phyloP scores from a whole-genome alignment of 1,140 invertebrate species.

The Holcopasites calliopsidis region DNA sequence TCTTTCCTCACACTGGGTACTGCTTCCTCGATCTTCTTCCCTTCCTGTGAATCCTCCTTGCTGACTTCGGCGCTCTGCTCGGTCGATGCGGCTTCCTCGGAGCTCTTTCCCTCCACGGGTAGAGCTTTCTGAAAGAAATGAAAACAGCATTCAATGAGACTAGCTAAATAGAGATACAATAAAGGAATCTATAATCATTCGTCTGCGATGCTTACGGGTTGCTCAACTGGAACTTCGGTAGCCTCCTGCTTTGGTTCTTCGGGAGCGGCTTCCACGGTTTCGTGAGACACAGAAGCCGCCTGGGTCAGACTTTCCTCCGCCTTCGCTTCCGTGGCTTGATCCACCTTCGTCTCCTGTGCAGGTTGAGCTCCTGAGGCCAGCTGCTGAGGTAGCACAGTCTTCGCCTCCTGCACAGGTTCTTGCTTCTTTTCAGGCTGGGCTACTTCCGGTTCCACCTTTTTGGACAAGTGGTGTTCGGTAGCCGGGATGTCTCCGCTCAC shows the following conservation, averaged over 20 bases:
- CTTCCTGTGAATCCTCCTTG: conserved; percentile 52
- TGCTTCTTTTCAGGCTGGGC: conserved; percentile 16
- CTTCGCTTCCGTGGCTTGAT: conserved; percentile 12
- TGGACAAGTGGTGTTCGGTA: conserved; percentile 19
- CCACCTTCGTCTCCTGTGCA: conserved; percentile 11
- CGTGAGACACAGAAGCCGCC: conserved; percentile 51
- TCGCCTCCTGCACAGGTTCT: conserved; percentile 5
- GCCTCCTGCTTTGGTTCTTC: conserved; percentile 17
- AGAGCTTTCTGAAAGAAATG: conserved; percentile 4
- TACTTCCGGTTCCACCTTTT: conserved; percentile 10
- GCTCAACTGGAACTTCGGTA: not conserved
- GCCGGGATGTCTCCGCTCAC: not conserved
- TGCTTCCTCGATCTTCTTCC: conserved; percentile 53
- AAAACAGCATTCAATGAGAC: not conserved
- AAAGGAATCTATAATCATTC: too few relatives aligned
- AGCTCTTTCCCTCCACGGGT: conserved; percentile 49
- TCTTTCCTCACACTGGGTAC: conserved; percentile 34
- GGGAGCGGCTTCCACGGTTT: conserved; percentile 34
- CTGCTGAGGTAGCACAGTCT: conserved; percentile 17
- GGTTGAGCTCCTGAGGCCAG: not conserved
- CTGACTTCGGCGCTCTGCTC: conserved; percentile 47
- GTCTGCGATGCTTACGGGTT: conserved; percentile 8
- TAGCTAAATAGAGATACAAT: not conserved
- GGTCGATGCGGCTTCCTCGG: conserved; percentile 38
- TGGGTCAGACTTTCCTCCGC: conserved; percentile 57